These are phyloP conservation scores for Cryptoblepharus egeriae DNA, from an alignment of 2,797 vertebrate species.

Conservation along the genomic window DNA sequence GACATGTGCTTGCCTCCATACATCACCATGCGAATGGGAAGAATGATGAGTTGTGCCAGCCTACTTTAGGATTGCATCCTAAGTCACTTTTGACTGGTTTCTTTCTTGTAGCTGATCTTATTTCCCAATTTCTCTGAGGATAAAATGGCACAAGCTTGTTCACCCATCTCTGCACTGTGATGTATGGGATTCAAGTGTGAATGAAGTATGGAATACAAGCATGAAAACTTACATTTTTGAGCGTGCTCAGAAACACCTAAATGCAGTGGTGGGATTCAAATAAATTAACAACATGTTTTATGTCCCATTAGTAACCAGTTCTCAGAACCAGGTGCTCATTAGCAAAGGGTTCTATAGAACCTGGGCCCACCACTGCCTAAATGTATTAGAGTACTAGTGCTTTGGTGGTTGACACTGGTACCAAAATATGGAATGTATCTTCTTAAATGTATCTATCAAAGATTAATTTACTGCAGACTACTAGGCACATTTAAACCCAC, in stretches of 20 bases:
- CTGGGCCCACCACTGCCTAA: too few relatives aligned
- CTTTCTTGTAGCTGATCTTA: background rate
- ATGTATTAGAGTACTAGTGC: background rate
- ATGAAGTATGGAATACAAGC: background rate
- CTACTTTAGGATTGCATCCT: too few relatives aligned
- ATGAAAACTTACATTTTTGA: background rate
- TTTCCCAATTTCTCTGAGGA: background rate
- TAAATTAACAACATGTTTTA: too few relatives aligned
- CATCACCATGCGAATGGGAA: too few relatives aligned
- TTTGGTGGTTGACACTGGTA: background rate
- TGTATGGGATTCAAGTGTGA: background rate
- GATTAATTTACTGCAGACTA: background rate
- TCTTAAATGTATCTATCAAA: background rate
- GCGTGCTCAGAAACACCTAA: background rate
- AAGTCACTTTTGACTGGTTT: background rate
- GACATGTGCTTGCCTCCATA: too few relatives aligned
- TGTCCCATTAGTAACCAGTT: too few relatives aligned
- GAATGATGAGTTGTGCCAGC: too few relatives aligned
- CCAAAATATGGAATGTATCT: too few relatives aligned
- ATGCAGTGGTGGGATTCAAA: too few relatives aligned
- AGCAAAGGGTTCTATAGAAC: too few relatives aligned
- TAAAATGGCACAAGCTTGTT: background rate
- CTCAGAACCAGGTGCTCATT: too few relatives aligned
- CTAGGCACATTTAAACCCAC: background rate
- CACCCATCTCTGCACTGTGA: background rate